Base-by-base conservation (phyloP, 2,113 vertebrate species). In the Crotalus tigris region DNA sequence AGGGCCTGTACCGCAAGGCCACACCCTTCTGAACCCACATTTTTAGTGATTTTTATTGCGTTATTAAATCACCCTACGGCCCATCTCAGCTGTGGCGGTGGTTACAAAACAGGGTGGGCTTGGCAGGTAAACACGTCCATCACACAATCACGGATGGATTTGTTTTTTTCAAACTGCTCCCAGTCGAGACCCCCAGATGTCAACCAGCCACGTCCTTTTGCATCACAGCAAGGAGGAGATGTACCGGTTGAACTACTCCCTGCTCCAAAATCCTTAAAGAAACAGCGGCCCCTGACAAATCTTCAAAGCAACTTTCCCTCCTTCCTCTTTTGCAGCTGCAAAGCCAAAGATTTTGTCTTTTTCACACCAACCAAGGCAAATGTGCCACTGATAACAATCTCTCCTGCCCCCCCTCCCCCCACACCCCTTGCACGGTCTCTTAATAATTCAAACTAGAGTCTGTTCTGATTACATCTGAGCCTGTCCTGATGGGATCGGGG, bases 401-500 rank as follows among this genome's bases (percentile, higher is more conserved):
- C 26, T n/a, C 1, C 9, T n/a, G 8, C 49, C 49, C 49, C 7
- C 89, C 53, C 59, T 89, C 23, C n/a, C 8, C 23, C 10, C 54
- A 5, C 4, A 44, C n/a, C 5, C 15, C 23, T n/a, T 21, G 33
- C 26, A 55, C 81, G 2, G 92, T 85, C 91, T 58, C 89, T 92
- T 69, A 85, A 92, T 94, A 92, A 92, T 92, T 89, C 89, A 93
- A 91, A 55, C 46, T 17, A 39, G 88, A 86, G 86, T 89, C 92
- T 90, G 90, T 64, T 93, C 90, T 5, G 92, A 88, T 89, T 85
- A 89, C 51, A 81, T 86, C 64, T 88, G 21, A 88, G 54, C 55
- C 44, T 88, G 53, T 94, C 90, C 93, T 88, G 85, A 54, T 46
- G 61, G 92, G 89, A 91, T 91, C 46, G 4, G 49, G 54, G 87